Percentiles rank a stretch among this genome's conserved stretches.
Conservation (phyloP, 2,888 invertebrate genomes). For the Ennomos erosarius region DNA sequence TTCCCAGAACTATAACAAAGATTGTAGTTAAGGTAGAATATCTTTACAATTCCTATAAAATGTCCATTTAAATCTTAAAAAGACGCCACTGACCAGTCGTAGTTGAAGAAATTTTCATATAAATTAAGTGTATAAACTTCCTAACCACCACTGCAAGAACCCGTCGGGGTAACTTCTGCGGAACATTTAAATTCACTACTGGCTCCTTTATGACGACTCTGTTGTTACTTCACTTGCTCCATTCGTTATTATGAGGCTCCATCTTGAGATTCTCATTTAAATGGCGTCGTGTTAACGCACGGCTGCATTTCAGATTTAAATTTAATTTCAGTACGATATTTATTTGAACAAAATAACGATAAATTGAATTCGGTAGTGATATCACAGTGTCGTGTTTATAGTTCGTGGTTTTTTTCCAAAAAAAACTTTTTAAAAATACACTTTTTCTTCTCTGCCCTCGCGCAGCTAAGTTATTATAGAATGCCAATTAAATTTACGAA, state of each 20-base stretch:
- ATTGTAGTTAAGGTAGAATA: too few species aligned
- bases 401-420: too few species aligned
- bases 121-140: conserved; percentile 70
- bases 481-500: too few species aligned
- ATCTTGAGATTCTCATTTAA: conserved; percentile 36
- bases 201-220: conserved; percentile 47
- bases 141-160: conserved; percentile 55
- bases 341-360: neutral
- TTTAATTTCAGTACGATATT: conserved; percentile 16
- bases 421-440: too few species aligned
- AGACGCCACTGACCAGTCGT: conserved; percentile 34
- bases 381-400: neutral
- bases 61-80: conserved; percentile 33
- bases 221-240: conserved; percentile 44
- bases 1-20: too few species aligned
- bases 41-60: conserved; percentile 1
- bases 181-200: conserved; percentile 61
- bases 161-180: conserved; percentile 55
- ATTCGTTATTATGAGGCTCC: conserved; percentile 39
- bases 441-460: too few species aligned
- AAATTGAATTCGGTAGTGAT: too few species aligned
- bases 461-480: too few species aligned
- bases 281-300: conserved; percentile 30
- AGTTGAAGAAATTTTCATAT: conserved; percentile 71
- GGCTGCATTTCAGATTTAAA: conserved; percentile 23